Conservation (phyloP, 2,113 vertebrate species). For the Thymallus thymallus region DNA sequence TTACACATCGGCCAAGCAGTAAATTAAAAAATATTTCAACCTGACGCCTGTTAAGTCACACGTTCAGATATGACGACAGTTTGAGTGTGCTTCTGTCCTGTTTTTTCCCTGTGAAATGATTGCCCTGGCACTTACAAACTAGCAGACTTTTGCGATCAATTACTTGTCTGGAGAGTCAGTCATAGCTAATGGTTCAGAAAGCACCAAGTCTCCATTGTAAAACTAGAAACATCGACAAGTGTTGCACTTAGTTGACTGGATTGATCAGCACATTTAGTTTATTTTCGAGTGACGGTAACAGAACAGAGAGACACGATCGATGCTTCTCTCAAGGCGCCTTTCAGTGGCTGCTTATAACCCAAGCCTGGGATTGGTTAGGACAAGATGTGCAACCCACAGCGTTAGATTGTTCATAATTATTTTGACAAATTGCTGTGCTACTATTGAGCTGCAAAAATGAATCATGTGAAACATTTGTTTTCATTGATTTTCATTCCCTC, state of each 20-base stretch:
- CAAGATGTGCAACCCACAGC: conserved; percentile 64
- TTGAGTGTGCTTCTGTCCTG: conserved; percentile 19
- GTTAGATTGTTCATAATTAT: conserved; percentile 86
- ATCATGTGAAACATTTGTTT: conserved; percentile 77
- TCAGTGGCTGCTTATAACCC: conserved; percentile 69
- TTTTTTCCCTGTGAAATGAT: conserved; percentile 56
- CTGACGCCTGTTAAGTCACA: conserved; percentile 33
- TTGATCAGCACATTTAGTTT: conserved; percentile 79
- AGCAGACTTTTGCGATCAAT: conserved; percentile 66
- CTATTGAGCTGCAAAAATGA: conserved; percentile 80
- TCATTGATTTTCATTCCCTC: conserved; percentile 80
- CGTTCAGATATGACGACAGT: conserved; percentile 26
- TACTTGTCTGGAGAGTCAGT: conserved; percentile 64
- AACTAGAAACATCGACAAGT: conserved; percentile 73
- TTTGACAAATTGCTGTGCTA: conserved; percentile 82
- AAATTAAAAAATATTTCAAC: conserved; percentile 37
- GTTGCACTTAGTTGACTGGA: conserved; percentile 73
- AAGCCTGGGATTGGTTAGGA: conserved; percentile 57
- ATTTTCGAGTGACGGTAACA: conserved; percentile 67
- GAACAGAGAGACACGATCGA: conserved; percentile 70
- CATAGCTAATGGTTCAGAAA: conserved; percentile 76
- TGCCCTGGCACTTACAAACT: conserved; percentile 65
- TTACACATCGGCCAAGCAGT: not conserved
- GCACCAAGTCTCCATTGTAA: conserved; percentile 72
- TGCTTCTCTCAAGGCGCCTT: conserved; percentile 57